These are phyloP conservation scores for Todiramphus chloris DNA, from an alignment of 2,113 vertebrate species.

Conservation along the genomic window DNA sequence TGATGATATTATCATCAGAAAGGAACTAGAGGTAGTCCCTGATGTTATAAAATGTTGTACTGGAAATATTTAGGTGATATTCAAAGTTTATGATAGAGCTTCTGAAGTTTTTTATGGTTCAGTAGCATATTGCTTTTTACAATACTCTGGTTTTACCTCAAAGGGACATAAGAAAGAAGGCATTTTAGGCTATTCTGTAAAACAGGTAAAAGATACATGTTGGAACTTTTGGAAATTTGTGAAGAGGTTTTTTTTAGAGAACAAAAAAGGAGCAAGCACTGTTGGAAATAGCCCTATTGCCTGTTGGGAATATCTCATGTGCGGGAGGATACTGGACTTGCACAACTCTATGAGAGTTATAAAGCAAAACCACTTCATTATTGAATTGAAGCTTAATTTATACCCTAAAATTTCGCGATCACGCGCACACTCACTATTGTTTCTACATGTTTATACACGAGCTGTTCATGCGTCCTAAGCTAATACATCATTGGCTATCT, in stretches of 20 bases:
- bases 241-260: not conserved
- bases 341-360: too few relatives aligned
- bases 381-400: too few relatives aligned
- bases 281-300: not conserved
- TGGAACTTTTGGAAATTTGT: not conserved
- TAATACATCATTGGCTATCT: too few relatives aligned
- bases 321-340: too few relatives aligned
- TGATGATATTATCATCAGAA: not conserved
- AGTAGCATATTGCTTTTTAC: not conserved
- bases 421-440: too few relatives aligned
- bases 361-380: too few relatives aligned
- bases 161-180: not conserved
- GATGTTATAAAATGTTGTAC: not conserved
- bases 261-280: not conserved
- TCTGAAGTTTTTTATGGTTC: not conserved
- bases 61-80: not conserved
- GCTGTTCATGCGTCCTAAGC: too few relatives aligned
- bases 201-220: fast-evolving
- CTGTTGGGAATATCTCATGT: not conserved
- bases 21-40: not conserved
- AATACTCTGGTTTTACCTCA: not conserved
- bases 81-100: not conserved
- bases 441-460: too few relatives aligned
- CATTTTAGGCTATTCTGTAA: not conserved
- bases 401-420: too few relatives aligned